phyloP scores from a whole-genome alignment of 2,113 vertebrate species.

The Varanus komodoensis region DNA sequence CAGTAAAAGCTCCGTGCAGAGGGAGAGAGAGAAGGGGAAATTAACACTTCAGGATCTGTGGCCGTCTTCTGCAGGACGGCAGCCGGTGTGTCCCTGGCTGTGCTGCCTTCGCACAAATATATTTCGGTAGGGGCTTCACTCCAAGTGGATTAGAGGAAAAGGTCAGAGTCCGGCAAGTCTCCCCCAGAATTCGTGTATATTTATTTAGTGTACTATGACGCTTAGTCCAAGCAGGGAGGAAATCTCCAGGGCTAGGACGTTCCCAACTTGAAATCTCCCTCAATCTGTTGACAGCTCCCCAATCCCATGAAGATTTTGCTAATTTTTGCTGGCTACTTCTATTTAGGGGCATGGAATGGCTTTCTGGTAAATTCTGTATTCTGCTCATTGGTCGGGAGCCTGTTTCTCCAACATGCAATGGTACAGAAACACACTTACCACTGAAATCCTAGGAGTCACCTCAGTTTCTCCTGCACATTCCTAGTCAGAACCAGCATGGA shows the following conservation, averaged over 20 bases:
- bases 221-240: conserved; percentile 26
- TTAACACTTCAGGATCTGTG: conserved; percentile 16
- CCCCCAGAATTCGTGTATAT: conserved; percentile 60
- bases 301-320: background rate
- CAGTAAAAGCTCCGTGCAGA: background rate
- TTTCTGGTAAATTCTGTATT: background rate
- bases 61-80: conserved; percentile 29
- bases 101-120: conserved; percentile 46
- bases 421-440: background rate
- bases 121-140: conserved; percentile 57
- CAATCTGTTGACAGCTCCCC: background rate
- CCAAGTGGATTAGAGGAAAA: conserved; percentile 69
- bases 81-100: conserved; percentile 31
- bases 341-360: background rate
- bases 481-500: background rate
- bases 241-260: conserved; percentile 22
- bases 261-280: conserved; percentile 53
- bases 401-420: background rate
- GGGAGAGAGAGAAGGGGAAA: background rate
- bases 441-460: no score
- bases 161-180: conserved; percentile 54
- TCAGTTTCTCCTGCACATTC: background rate
- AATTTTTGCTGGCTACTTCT: conserved; percentile 21
- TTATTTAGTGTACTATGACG: conserved; percentile 52
- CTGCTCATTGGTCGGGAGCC: conserved; percentile 18